Base-by-base conservation (phyloP, 1,140 invertebrate genomes). In the Aporrectodea caliginosa region DNA sequence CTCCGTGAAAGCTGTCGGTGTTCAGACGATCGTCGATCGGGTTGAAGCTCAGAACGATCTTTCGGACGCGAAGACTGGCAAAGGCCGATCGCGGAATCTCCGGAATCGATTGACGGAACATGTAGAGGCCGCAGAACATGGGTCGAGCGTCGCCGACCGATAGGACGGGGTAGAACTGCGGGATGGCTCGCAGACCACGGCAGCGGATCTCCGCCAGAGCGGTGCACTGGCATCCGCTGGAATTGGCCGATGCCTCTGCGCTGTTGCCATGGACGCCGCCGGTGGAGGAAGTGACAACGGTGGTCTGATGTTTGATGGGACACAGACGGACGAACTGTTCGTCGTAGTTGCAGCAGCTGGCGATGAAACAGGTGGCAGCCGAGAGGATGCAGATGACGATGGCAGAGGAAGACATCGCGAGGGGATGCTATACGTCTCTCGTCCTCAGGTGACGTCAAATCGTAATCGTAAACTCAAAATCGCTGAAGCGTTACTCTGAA, bases 31-130 rank as follows among this genome's bases (percentile, higher is more conserved):
- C 69, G 16, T 71, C 79, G 16, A 80, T 6, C 33, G 79, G 75
- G 71, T 80, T 80, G 69, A 70, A 80, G 69, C 78, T 78, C 69
- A 80, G 29, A 30, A 68, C 32, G n/a, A 80, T 80, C 33, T 80
- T 80, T 71, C 32, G 69, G 29, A 80, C 79, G 1, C 72, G 35
- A 16, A 80, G 16, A 58, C 73, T 32, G 22, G 27, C 32, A 32
- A 80, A 80, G 16, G 34, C 35, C 27, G 30, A 16, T 27, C 43
- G 68, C 14, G 79, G 75, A 12, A 80, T 29, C n/a, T 35, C 33
- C 16, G 33, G 35, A 2, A 74, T 33, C 35, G n/a, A n/a, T 32
- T 74, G 73, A 16, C 33, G 31, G 29, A 32, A 30, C 2, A 33
- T 33, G 12, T 6, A 74, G 33, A 74, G 35, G 0, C 30, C 29